A percentile compares a stretch with the other conserved stretches of the same genome.
These are phyloP conservation scores for Oxyteleia sp. DNA, from an alignment of 2,888 invertebrate species.

Conservation along the genomic window DNA sequence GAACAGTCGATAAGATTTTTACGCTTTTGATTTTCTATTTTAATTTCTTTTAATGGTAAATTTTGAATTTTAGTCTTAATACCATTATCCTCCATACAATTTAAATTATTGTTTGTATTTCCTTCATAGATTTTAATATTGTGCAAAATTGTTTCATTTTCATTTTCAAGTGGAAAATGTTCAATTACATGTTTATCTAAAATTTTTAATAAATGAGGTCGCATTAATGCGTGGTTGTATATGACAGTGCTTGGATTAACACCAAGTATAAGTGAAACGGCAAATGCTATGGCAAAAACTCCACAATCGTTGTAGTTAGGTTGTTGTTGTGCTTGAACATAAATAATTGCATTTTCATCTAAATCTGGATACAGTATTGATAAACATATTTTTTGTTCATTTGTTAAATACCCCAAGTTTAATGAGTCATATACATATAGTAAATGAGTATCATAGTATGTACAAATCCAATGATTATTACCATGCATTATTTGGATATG, in stretches of 20 bases:
- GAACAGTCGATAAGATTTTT: background rate
- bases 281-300: slow-evolving; percentile 17
- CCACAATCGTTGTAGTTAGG: slow-evolving; percentile 9
- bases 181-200: slow-evolving; percentile 2
- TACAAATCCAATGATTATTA: slow-evolving; percentile 23
- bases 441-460: slow-evolving; percentile 10
- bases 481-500: slow-evolving; percentile 31
- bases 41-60: background rate
- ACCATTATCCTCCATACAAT: background rate
- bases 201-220: slow-evolving; percentile 18
- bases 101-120: slow-evolving; percentile 9
- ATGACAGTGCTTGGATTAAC: background rate
- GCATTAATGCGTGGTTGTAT: slow-evolving; percentile 14
- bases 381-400: slow-evolving; percentile 23
- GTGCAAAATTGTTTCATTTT: slow-evolving; percentile 2
- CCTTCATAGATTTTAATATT: background rate
- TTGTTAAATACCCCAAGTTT: slow-evolving; percentile 1
- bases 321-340: slow-evolving; percentile 23
- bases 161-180: slow-evolving; percentile 22
- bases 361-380: slow-evolving; percentile 8
- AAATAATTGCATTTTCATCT: slow-evolving; percentile 22
- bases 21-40: background rate
- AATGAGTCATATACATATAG: slow-evolving; percentile 17
- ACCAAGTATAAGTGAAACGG: slow-evolving; percentile 5
- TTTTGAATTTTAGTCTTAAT: slow-evolving; percentile 11